Evolutionary conservation across 1,140 invertebrate genomes (phyloP).

Genomic region (Maconellicoccus hirsutus): DNA sequence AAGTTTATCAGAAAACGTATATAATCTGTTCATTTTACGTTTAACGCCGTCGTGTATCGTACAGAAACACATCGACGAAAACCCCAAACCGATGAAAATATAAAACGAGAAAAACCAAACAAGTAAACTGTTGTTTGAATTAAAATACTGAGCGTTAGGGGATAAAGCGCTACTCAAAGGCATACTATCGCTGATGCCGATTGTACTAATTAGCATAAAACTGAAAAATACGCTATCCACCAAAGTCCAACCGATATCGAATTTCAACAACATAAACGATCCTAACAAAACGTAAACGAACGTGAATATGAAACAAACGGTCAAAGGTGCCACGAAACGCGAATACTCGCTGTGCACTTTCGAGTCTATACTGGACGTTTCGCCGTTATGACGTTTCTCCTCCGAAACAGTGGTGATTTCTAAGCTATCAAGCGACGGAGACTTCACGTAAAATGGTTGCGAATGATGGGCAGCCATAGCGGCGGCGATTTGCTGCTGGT

Average conservation of each 20-base stretch:
- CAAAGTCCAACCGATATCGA: conserved; percentile 60
- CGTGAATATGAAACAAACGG: conserved; percentile 64
- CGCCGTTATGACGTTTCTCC: conserved; percentile 35
- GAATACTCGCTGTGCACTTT: conserved; percentile 36
- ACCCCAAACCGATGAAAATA: conserved; percentile 85
- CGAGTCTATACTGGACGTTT: conserved; percentile 24
- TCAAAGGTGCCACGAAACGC: conserved; percentile 57
- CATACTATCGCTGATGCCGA: conserved; percentile 46
- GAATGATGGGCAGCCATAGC: conserved; percentile 49
- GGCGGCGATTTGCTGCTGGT: conserved; percentile 40
- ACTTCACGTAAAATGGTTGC: conserved; percentile 64
- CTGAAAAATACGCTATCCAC: conserved; percentile 89
- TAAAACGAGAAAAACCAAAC: conserved; percentile 90
- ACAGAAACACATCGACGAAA: conserved; percentile 97
- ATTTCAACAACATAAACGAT: conserved; percentile 70
- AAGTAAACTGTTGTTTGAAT: conserved; percentile 44
- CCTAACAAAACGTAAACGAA: conserved; percentile 75
- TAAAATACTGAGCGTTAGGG: conserved; percentile 23
- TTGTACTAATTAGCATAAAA: conserved; percentile 85
- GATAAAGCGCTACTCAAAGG: conserved; percentile 33
- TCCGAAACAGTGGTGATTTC: conserved; percentile 24
- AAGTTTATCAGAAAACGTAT: not conserved
- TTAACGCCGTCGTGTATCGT: conserved; percentile 62
- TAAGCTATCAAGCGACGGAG: conserved; percentile 27
- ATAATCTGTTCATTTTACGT: conserved; percentile 32